These are phyloP conservation scores for Lasioglossum malachurum DNA, from an alignment of 2,888 invertebrate species.

Conservation along the genomic window DNA sequence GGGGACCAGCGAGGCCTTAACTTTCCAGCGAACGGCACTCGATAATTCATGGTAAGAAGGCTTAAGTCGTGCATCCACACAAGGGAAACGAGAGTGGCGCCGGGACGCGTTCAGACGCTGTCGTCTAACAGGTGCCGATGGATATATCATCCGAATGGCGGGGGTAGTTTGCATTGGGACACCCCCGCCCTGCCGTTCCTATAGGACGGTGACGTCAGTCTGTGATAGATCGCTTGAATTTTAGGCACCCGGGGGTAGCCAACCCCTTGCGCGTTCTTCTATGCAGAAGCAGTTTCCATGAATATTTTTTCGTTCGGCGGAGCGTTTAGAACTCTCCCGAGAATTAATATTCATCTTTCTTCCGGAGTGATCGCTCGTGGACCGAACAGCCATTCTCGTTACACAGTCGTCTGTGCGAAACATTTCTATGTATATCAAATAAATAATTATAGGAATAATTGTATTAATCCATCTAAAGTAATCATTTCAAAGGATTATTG, in stretches of 20 bases:
- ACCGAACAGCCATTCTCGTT: neutral
- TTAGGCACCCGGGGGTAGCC: constrained; percentile 69
- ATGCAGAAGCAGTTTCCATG: constrained; percentile 56
- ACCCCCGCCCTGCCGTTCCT: constrained; percentile 67
- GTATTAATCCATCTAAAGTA: no score
- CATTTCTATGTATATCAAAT: neutral
- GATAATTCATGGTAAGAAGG: constrained; percentile 73
- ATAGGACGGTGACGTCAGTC: constrained; percentile 71
- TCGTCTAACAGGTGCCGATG: constrained; percentile 81
- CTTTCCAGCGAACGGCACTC: constrained; percentile 68
- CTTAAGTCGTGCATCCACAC: constrained; percentile 71
- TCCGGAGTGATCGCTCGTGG: neutral
- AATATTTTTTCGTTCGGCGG: constrained; percentile 48
- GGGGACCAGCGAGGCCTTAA: constrained; percentile 54
- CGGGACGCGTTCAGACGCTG: constrained; percentile 73
- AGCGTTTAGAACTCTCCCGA: neutral
- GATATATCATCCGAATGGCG: constrained; percentile 77
- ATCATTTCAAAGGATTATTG: neutral
- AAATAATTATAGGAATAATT: no score
- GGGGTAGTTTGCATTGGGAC: constrained; percentile 75
- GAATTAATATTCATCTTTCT: constrained; percentile 18
- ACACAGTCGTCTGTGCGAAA: neutral
- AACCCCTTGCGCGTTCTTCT: constrained; percentile 37
- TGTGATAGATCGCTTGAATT: constrained; percentile 80
- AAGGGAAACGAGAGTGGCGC: constrained; percentile 68